phyloP scores from a whole-genome alignment of 2,888 invertebrate genomes.

The Chloroclystis v-ata region DNA sequence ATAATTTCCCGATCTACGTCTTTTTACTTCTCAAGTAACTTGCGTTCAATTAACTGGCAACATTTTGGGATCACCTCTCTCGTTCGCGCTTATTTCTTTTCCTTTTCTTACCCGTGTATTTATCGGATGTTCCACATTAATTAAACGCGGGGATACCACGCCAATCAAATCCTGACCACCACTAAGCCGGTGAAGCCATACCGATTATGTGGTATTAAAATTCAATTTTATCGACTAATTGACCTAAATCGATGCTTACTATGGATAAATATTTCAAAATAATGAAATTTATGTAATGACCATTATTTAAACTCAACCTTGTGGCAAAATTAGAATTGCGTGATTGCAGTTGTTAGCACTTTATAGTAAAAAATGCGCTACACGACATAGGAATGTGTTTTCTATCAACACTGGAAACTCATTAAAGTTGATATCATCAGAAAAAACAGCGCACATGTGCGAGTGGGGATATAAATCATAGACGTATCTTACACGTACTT shows the following conservation, averaged over 20 bases:
- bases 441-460: constrained; percentile 72
- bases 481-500: constrained; percentile 61
- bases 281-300: constrained; percentile 32
- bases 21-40: constrained; percentile 56
- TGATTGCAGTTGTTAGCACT: no score
- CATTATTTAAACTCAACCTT: constrained; percentile 44
- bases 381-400: constrained; percentile 35
- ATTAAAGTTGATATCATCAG: constrained; percentile 50
- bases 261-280: constrained; percentile 41
- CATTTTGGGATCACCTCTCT: constrained; percentile 51
- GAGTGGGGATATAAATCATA: constrained; percentile 73
- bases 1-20: constrained; percentile 55
- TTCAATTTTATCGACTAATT: constrained; percentile 62
- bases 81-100: constrained; percentile 38
- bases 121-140: constrained; percentile 65
- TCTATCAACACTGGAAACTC: constrained; percentile 46
- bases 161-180: constrained; percentile 76
- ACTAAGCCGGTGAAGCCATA: constrained; percentile 70
- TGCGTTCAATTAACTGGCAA: constrained; percentile 65
- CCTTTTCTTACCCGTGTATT: constrained; percentile 50
- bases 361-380: constrained; percentile 26
- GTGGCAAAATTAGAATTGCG: no score
- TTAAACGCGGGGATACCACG: constrained; percentile 71
- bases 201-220: constrained; percentile 76
- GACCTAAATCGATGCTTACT: constrained; percentile 61